Conservation (phyloP, 2,113 vertebrate species). For the Caracal caracal region DNA sequence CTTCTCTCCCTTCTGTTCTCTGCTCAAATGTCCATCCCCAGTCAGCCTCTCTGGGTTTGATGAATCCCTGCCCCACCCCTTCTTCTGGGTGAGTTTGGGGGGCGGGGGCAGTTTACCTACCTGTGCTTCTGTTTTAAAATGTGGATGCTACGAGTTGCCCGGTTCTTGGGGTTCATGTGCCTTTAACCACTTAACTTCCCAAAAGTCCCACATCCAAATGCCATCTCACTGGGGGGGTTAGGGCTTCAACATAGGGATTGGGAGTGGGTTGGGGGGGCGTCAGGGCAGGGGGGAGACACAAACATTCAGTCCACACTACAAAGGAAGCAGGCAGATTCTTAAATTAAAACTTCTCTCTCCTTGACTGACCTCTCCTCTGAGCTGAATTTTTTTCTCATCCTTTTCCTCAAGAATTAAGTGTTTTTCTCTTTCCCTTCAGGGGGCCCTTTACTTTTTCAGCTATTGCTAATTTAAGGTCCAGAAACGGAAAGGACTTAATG, state of each 20-base stretch:
- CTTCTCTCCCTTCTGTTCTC: neutral
- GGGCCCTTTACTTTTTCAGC: neutral
- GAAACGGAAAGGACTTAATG: neutral
- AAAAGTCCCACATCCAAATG: too few species aligned
- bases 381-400: neutral
- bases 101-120: neutral
- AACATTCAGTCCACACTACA: neutral
- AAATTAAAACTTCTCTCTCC: neutral
- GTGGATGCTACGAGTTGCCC: rapidly evolving
- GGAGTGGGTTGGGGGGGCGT: too few species aligned
- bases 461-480: neutral
- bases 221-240: neutral
- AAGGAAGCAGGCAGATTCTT: neutral
- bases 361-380: neutral
- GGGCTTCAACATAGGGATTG: neutral
- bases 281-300: neutral
- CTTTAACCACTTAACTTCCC: too few species aligned
- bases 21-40: too few species aligned
- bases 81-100: neutral
- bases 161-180: neutral
- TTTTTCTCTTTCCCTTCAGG: neutral
- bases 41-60: neutral
- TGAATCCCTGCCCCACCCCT: too few species aligned
- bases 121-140: neutral
- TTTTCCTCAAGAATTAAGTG: neutral